A percentile compares a stretch with the other conserved stretches of the same genome.
Conservation (phyloP, 2,113 vertebrate species). For the Nematolebias whitei region DNA sequence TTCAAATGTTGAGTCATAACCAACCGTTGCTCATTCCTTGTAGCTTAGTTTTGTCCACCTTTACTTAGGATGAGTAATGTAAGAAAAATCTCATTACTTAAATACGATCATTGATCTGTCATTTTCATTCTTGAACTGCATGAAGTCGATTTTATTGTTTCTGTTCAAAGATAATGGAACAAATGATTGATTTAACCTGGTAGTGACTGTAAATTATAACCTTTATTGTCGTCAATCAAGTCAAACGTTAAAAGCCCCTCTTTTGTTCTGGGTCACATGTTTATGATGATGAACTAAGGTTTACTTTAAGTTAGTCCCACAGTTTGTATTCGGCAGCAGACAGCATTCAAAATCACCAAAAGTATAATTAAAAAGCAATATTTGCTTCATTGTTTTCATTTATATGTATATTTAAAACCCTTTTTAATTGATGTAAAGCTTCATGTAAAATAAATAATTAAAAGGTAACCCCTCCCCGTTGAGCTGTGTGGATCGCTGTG, state of each 20-base stretch:
- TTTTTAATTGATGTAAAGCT: too few species aligned
- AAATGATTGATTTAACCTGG: neutral
- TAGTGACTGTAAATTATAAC: neutral
- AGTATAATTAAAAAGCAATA: too few species aligned
- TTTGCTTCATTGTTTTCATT: neutral
- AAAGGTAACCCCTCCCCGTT: neutral
- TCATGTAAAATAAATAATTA: too few species aligned
- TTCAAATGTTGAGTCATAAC: constrained; percentile 19
- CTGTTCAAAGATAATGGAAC: too few species aligned
- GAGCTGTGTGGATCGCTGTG: neutral
- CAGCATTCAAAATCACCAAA: neutral
- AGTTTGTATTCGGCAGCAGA: neutral
- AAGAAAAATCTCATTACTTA: neutral
- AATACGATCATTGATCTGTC: neutral
- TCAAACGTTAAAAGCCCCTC: neutral
- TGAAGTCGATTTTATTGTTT: neutral
- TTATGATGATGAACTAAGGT: neutral
- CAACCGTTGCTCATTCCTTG: neutral
- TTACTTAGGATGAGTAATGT: neutral
- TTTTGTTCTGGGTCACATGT: neutral
- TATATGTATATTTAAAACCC: too few species aligned
- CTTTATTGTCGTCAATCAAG: neutral
- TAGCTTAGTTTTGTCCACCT: neutral
- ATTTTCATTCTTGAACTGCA: neutral
- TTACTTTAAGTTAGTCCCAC: neutral